phyloP scores from a whole-genome alignment of 2,888 invertebrate species.

The Oxytorus armatus region DNA sequence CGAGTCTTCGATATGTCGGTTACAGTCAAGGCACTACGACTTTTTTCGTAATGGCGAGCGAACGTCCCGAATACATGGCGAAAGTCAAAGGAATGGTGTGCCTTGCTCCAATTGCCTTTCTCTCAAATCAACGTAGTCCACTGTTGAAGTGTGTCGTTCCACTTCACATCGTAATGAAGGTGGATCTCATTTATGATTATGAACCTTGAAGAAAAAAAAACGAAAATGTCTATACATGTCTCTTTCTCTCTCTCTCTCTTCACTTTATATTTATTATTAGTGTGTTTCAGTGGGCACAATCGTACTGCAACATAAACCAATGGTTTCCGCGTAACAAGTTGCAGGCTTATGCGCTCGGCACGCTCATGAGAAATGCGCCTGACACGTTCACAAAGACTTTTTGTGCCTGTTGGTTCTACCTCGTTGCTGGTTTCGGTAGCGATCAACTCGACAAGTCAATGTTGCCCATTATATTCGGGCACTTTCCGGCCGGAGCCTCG shows the following conservation, averaged over 20 bases:
- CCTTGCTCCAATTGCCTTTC: conserved; percentile 83
- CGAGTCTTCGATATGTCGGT: conserved; percentile 86
- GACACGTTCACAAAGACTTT: conserved; percentile 79
- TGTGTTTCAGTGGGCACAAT: conserved; percentile 80
- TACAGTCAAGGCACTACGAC: conserved; percentile 87
- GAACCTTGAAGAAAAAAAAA: neutral
- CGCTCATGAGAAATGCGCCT: conserved; percentile 79
- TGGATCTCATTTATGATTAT: conserved; percentile 61
- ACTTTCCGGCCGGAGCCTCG: conserved; percentile 84
- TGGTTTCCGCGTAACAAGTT: conserved; percentile 81
- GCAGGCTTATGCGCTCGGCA: conserved; percentile 78
- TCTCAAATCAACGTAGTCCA: conserved; percentile 81
- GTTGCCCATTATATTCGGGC: conserved; percentile 81
- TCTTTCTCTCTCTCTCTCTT: conserved; percentile 18
- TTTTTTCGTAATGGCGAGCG: conserved; percentile 82
- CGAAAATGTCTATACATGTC: neutral
- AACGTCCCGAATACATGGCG: conserved; percentile 82
- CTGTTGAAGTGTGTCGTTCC: conserved; percentile 79
- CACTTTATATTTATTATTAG: conserved; percentile 58
- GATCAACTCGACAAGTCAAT: conserved; percentile 84
- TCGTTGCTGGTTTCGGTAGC: conserved; percentile 85
- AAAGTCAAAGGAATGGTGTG: conserved; percentile 82
- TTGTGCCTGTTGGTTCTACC: conserved; percentile 84
- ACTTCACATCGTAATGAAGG: conserved; percentile 80
- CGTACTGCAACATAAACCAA: conserved; percentile 81